A percentile compares a stretch with the other conserved stretches of the same genome.
Conservation (phyloP, 1,140 invertebrate species). For the Drosophila teissieri region DNA sequence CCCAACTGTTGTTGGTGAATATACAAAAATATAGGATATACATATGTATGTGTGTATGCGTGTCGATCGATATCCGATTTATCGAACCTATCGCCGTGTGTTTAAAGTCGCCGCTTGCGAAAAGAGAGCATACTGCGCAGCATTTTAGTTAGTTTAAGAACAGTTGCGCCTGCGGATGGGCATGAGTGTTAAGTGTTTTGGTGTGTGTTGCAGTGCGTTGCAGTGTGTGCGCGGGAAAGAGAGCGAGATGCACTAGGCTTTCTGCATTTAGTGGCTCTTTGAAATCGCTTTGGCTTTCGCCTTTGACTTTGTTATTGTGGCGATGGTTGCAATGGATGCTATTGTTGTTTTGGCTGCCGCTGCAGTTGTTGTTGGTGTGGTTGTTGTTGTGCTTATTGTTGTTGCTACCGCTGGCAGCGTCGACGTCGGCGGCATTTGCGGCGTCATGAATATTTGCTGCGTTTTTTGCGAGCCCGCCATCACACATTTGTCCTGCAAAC, state of each 20-base stretch:
- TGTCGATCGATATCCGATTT: constrained; percentile 8
- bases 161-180: constrained; percentile 30
- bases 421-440: constrained; percentile 48
- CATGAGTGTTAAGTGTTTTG: no score
- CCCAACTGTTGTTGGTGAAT: constrained; percentile 10
- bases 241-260: constrained; percentile 38
- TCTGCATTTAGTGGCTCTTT: constrained; percentile 38
- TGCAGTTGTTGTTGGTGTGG: constrained; percentile 10
- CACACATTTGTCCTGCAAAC: constrained; percentile 84
- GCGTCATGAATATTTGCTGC: constrained; percentile 79
- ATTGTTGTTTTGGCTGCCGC: constrained; percentile 14
- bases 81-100: constrained; percentile 1
- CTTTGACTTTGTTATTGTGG: constrained; percentile 30
- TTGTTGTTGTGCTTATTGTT: constrained; percentile 24
- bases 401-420: constrained; percentile 29
- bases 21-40: constrained; percentile 30
- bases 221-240: constrained; percentile 1
- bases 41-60: constrained; percentile 6
- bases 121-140: constrained; percentile 37
- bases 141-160: constrained; percentile 48
- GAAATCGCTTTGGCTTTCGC: constrained; percentile 30
- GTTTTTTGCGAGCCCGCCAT: constrained; percentile 70
- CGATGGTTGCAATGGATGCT: constrained; percentile 20
- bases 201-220: no score
- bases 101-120: constrained; percentile 15